Conservation (phyloP, 2,888 invertebrate species). For the Lithophane leautieri region DNA sequence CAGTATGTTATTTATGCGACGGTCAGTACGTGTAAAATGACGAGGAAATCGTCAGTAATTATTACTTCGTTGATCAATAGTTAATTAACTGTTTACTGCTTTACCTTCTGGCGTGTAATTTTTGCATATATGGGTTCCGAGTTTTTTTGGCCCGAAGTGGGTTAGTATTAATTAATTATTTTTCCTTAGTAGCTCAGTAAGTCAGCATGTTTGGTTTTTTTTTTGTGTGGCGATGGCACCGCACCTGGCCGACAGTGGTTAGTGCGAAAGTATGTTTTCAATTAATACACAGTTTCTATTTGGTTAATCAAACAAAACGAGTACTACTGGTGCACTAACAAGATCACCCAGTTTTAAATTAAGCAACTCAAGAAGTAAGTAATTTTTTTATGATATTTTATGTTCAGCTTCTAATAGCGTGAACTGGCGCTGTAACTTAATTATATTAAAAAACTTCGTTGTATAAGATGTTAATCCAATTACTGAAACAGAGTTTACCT, state of each 20-base stretch:
- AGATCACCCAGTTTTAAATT: conserved; percentile 15
- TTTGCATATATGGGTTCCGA: conserved; percentile 61
- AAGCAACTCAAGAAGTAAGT: conserved; percentile 14
- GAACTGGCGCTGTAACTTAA: conserved; percentile 20
- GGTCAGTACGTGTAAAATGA: conserved; percentile 40
- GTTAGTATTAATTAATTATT: conserved; percentile 52
- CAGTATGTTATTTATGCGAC: conserved; percentile 48
- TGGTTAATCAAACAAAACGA: conserved; percentile 32
- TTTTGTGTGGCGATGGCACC: conserved; percentile 31
- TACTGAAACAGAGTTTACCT: conserved; percentile 25
- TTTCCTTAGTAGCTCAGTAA: conserved; percentile 62
- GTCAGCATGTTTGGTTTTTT: conserved; percentile 35
- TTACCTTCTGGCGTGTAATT: conserved; percentile 46
- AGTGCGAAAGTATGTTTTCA: conserved; percentile 36
- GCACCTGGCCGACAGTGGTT: conserved; percentile 1
- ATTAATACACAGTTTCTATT: conserved; percentile 39
- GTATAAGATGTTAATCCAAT: conserved; percentile 32
- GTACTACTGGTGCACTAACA: not conserved
- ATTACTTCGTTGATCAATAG: conserved; percentile 45
- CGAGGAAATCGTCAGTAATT: conserved; percentile 60
- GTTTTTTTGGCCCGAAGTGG: conserved; percentile 52
- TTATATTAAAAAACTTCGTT: conserved; percentile 32
- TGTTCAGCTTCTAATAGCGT: conserved; percentile 17
- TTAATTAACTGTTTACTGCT: conserved; percentile 35
- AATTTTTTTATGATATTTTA: conserved; percentile 29